Base-by-base conservation (phyloP, 2,888 invertebrate genomes). In the Eristalis arbustorum region DNA sequence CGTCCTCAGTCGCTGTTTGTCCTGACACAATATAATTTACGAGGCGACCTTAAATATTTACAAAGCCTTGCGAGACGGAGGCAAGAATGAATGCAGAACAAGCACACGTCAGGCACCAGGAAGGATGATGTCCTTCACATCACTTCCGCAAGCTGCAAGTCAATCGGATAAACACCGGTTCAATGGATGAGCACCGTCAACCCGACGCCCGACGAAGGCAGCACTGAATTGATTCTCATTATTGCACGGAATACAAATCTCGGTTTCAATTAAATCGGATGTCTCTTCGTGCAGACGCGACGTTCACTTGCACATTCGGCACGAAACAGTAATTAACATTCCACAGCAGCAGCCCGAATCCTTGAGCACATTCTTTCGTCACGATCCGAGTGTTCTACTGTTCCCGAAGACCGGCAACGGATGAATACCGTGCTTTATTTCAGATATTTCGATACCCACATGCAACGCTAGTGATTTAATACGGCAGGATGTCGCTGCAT, bases 211-310 rank as follows among this genome's bases (percentile, higher is more conserved):
- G 66, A 49, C 49, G 49, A 56, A 49, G 49, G 75, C 18, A 37
- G 69, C 22, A 42, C 57, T 64, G 75, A 81, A 69, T 81, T 83
- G 72, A 75, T 59, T 75, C 79, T 59, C 87, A 83, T 87, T 72
- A 79, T 72, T 79, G 13, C 63, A 59, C 64, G 34, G 72, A 78
- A 62, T 57, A 71, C 34, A 78, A 72, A 83, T 79, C 71, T 64
- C 83, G 64, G 14, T 83, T 87, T 87, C 71, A 87, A 83, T 83
- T 83, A 83, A 87, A 83, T 75, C 28, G 42, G 78, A 83, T 83
- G 83, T 49, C 78, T 78, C 69, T 82, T 18, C 49, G 49, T 49
- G 49, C 49, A 49, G 18, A 75, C 74, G 64, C 76, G 59, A 59
- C 56, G 23, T 34, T 37, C 74, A 72, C 42, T 64, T 62, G 73